Evolutionary conservation across 2,113 vertebrate genomes (phyloP).

Genomic region (Otocyon megalotis): DNA sequence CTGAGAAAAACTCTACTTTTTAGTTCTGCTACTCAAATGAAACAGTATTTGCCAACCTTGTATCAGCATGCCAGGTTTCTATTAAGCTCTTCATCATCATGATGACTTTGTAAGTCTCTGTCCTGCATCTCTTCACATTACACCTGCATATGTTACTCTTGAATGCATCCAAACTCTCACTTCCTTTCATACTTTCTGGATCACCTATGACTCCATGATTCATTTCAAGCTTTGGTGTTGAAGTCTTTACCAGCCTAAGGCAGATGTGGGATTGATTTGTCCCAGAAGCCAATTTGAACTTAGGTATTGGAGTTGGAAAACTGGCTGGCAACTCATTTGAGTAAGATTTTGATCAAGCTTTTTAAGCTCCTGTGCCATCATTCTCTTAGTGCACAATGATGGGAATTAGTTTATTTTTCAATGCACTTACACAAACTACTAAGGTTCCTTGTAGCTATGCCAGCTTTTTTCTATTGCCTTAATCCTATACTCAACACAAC

Average conservation of each 20-base stretch:
- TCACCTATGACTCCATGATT: accelerated
- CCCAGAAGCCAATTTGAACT: neutral
- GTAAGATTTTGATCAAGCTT: neutral
- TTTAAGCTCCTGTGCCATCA: neutral
- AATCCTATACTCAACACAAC: too few species aligned
- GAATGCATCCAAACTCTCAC: neutral
- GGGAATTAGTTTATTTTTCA: neutral
- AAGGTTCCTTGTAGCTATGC: accelerated
- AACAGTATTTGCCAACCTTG: neutral
- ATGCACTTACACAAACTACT: accelerated
- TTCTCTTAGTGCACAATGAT: neutral
- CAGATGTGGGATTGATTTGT: neutral
- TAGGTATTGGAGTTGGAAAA: neutral
- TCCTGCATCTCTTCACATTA: neutral
- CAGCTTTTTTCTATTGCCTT: neutral
- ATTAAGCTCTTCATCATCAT: accelerated
- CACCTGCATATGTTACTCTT: accelerated
- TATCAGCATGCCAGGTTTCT: neutral
- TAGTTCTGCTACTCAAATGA: neutral
- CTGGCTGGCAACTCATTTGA: neutral
- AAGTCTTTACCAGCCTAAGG: neutral
- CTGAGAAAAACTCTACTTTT: neutral
- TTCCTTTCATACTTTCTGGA: neutral
- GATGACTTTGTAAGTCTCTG: neutral
- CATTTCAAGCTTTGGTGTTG: neutral